Percentiles rank a stretch among this genome's conserved stretches.
Evolutionary conservation across 1,140 invertebrate genomes (phyloP).

Genomic region (Zophobas morio): DNA sequence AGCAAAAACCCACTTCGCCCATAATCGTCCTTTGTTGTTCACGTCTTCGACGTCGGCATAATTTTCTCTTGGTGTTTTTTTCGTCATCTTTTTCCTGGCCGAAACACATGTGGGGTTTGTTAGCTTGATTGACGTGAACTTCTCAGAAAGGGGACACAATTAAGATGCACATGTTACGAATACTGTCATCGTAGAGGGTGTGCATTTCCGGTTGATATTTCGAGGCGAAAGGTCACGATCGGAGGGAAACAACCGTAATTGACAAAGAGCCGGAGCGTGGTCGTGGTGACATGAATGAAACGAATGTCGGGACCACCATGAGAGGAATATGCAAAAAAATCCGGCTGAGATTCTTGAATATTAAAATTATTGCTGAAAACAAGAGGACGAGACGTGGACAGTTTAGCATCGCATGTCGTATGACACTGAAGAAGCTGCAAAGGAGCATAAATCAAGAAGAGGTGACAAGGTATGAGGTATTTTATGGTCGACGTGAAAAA

Average conservation of each 20-base stretch:
- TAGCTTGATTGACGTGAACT: slow-evolving; percentile 33
- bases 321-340: neutral
- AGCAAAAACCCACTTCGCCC: slow-evolving; percentile 27
- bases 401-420: neutral
- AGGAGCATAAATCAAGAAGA: neutral
- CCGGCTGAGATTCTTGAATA: neutral
- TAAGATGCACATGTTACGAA: slow-evolving; percentile 31
- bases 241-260: neutral
- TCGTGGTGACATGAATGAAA: neutral
- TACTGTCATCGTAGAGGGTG: slow-evolving; percentile 15
- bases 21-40: slow-evolving; percentile 33
- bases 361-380: slow-evolving; percentile 27
- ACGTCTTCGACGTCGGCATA: slow-evolving; percentile 12
- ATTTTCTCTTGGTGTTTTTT: slow-evolving; percentile 2
- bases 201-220: slow-evolving; percentile 39
- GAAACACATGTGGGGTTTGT: slow-evolving; percentile 36
- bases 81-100: neutral
- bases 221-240: slow-evolving; percentile 22
- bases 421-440: neutral
- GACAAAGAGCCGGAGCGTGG: neutral
- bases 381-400: neutral
- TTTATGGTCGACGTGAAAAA: too few species aligned
- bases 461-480: too few species aligned
- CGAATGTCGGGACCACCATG: neutral
- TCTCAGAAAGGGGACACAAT: slow-evolving; percentile 28